Evolutionary conservation across 2,797 vertebrate species (phyloP).

Genomic region (Galago senegalensis): DNA sequence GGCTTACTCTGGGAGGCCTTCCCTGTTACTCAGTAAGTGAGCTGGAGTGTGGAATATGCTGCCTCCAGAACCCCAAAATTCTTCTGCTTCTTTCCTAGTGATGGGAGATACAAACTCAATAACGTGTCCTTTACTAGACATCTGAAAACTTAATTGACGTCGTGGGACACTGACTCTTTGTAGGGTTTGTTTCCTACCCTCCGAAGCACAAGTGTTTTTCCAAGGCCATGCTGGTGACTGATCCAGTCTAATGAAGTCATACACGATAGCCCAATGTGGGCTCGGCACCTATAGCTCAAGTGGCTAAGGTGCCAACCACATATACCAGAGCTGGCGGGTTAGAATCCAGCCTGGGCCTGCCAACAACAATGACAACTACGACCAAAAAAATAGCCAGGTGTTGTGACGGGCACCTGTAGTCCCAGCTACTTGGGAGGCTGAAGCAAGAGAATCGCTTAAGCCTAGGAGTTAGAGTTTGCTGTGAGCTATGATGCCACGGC

Average conservation of each 20-base stretch:
- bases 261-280: not conserved
- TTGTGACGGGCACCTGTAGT: too few species aligned
- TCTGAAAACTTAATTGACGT: not conserved
- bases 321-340: too few species aligned
- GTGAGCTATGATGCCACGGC: too few species aligned
- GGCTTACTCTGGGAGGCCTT: not conserved
- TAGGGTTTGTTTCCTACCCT: not conserved
- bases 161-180: not conserved
- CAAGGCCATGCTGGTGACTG: not conserved
- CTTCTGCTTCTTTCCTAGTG: not conserved
- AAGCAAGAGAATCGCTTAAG: too few species aligned
- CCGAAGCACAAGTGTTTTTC: not conserved
- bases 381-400: too few species aligned
- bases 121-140: not conserved
- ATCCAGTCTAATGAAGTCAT: not conserved
- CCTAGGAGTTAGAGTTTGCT: too few species aligned
- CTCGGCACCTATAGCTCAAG: too few species aligned
- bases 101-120: not conserved
- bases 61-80: not conserved
- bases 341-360: too few species aligned
- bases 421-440: too few species aligned
- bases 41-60: not conserved
- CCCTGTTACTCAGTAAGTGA: not conserved
- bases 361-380: too few species aligned
- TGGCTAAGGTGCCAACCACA: too few species aligned